A percentile compares a stretch with the other conserved stretches of the same genome.
These are phyloP conservation scores for Polyommatus iphigenia DNA, from an alignment of 2,888 invertebrate species.

Conservation along the genomic window DNA sequence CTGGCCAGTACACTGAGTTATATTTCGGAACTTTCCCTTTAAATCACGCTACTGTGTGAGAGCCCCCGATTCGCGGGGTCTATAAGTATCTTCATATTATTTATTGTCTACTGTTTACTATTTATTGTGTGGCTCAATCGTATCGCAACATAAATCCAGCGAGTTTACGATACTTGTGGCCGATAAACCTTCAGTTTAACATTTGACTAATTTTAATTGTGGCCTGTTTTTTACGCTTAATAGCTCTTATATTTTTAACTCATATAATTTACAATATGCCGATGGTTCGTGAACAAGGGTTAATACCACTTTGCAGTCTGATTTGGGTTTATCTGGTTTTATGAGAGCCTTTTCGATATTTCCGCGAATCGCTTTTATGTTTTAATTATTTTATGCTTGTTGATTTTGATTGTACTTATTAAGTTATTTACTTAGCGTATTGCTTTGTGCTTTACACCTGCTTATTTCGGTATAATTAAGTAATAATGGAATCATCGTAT, in stretches of 20 bases:
- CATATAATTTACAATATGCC: slow-evolving; percentile 64
- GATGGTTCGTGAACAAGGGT: slow-evolving; percentile 64
- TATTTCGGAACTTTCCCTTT: background rate
- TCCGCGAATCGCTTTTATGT: slow-evolving; percentile 28
- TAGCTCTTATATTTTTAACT: slow-evolving; percentile 60
- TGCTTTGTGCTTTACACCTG: background rate
- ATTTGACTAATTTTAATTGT: slow-evolving; percentile 73
- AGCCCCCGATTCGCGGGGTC: no score
- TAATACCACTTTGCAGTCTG: slow-evolving; percentile 58
- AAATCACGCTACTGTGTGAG: background rate
- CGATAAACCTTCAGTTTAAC: slow-evolving; percentile 65
- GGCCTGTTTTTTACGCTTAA: slow-evolving; percentile 62
- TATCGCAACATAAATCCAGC: slow-evolving; percentile 60
- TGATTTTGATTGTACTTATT: slow-evolving; percentile 7
- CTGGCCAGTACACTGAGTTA: background rate
- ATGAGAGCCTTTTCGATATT: slow-evolving; percentile 27
- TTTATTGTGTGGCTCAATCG: slow-evolving; percentile 38
- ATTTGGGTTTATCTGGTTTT: slow-evolving; percentile 50
- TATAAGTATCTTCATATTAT: background rate
- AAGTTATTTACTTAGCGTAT: background rate
- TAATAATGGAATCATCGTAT: background rate
- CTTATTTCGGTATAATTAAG: background rate
- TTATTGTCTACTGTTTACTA: background rate
- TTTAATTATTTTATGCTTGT: slow-evolving; percentile 28
- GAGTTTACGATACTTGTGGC: slow-evolving; percentile 61